Conservation (phyloP, 1,140 invertebrate genomes). For the Augochlora pura region DNA sequence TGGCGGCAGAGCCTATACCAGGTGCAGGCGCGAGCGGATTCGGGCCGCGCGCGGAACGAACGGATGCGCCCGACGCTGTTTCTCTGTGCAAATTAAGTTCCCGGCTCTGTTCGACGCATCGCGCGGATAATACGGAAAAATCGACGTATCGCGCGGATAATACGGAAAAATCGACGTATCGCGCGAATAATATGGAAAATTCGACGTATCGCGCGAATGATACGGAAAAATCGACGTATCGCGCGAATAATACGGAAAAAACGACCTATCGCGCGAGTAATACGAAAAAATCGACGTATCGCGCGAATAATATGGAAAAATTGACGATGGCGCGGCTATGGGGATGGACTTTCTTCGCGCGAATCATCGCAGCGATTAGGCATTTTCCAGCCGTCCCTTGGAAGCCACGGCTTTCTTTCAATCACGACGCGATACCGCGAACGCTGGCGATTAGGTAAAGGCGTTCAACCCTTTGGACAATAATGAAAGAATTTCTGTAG, state of each 20-base stretch:
- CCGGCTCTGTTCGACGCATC: slow-evolving; percentile 50
- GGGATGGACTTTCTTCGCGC: slow-evolving; percentile 16
- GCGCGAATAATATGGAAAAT: too few relatives aligned
- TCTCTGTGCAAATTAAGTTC: slow-evolving; percentile 60
- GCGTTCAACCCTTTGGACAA: too few relatives aligned
- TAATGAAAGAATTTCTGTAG: too few relatives aligned
- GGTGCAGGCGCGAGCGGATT: slow-evolving; percentile 49
- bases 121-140: too few relatives aligned
- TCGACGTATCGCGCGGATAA: slow-evolving; percentile 34
- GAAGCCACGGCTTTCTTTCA: background rate
- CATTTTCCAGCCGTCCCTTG: background rate
- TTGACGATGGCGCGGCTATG: slow-evolving; percentile 4
- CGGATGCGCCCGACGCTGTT: slow-evolving; percentile 51
- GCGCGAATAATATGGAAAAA: slow-evolving; percentile 55
- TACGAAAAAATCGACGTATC: slow-evolving; percentile 48
- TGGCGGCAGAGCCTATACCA: too few relatives aligned
- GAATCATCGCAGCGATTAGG: background rate
- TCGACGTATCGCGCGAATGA: slow-evolving; percentile 34
- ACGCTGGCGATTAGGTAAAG: background rate
- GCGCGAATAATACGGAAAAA: too few relatives aligned
- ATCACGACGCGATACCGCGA: background rate
- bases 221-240: slow-evolving; percentile 48
- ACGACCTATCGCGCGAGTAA: slow-evolving; percentile 34
- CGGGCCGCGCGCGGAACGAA: slow-evolving; percentile 53
- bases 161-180: slow-evolving; percentile 48